phyloP scores from a whole-genome alignment of 2,113 vertebrate genomes.

The Calyptommatus sinebrachiatus region DNA sequence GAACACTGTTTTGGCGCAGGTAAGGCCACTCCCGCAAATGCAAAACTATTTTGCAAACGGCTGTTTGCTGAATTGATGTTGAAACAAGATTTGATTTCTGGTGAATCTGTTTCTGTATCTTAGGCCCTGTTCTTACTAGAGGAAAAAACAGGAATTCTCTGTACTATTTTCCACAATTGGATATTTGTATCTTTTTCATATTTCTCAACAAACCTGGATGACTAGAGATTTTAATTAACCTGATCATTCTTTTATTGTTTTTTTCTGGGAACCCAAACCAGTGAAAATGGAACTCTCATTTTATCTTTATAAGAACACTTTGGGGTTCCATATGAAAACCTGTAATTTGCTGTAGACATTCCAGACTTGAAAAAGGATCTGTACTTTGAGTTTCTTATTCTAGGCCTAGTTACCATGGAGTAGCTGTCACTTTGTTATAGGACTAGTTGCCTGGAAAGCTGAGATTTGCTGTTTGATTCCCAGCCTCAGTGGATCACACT shows the following conservation, averaged over 20 bases:
- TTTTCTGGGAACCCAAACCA: not conserved
- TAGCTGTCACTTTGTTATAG: too few relatives aligned
- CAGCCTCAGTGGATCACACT: too few relatives aligned
- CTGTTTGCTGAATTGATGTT: not conserved
- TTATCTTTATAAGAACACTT: not conserved
- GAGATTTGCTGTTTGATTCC: too few relatives aligned
- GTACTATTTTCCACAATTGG: not conserved
- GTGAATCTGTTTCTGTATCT: too few relatives aligned
- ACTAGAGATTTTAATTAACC: not conserved
- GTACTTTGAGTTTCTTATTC: not conserved
- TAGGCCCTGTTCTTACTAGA: not conserved
- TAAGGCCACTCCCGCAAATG: slow-evolving; percentile 43
- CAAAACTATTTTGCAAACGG: not conserved
- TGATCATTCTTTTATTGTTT: not conserved
- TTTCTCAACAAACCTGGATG: not conserved
- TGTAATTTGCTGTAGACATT: not conserved
- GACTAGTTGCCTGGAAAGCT: too few relatives aligned
- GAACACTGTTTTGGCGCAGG: slow-evolving; percentile 93
- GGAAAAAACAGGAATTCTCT: too few relatives aligned
- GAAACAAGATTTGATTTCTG: too few relatives aligned
- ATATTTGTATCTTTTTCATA: not conserved
- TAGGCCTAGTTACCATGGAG: not conserved
- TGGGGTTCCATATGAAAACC: not conserved
- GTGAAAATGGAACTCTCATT: not conserved
- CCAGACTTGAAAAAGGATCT: not conserved